These are phyloP conservation scores for Luscinia luscinia DNA, from an alignment of 2,797 vertebrate genomes.

Conservation along the genomic window DNA sequence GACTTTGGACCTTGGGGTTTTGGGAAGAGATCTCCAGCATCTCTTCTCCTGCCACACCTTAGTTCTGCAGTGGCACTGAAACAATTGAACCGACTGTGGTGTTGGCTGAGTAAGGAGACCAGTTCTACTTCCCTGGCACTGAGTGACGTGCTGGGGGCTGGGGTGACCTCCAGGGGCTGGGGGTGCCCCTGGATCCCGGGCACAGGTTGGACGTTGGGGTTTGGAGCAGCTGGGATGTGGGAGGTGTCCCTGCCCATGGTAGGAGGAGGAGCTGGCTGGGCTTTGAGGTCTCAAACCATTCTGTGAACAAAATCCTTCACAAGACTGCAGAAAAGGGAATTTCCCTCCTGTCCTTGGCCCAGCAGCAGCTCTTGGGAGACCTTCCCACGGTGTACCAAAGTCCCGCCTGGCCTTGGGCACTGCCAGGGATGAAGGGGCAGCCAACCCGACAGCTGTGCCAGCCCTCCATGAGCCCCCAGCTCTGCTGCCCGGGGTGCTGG, in stretches of 20 bases:
- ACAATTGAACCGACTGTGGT: too few relatives aligned
- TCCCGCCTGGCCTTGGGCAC: too few relatives aligned
- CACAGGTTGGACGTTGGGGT: rapidly evolving
- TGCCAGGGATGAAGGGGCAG: too few relatives aligned
- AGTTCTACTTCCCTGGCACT: too few relatives aligned
- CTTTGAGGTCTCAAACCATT: background rate
- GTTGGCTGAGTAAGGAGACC: too few relatives aligned
- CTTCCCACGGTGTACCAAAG: rapidly evolving
- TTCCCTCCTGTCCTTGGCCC: background rate
- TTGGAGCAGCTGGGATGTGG: background rate
- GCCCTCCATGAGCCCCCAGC: background rate
- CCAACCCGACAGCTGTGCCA: too few relatives aligned
- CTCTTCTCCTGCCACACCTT: too few relatives aligned
- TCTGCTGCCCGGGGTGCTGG: rapidly evolving
- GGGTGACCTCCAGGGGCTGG: rapidly evolving
- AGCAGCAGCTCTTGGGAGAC: background rate
- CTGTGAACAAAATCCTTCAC: background rate
- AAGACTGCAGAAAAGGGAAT: background rate
- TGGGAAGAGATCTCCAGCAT: too few relatives aligned
- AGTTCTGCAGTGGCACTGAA: too few relatives aligned
- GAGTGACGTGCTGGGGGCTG: too few relatives aligned
- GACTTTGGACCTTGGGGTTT: too few relatives aligned
- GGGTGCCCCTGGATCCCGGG: background rate
- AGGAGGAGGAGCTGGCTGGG: rapidly evolving
- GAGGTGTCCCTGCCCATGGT: background rate